phyloP scores from a whole-genome alignment of 1,140 invertebrate species.

The Mylabris phalerata region DNA sequence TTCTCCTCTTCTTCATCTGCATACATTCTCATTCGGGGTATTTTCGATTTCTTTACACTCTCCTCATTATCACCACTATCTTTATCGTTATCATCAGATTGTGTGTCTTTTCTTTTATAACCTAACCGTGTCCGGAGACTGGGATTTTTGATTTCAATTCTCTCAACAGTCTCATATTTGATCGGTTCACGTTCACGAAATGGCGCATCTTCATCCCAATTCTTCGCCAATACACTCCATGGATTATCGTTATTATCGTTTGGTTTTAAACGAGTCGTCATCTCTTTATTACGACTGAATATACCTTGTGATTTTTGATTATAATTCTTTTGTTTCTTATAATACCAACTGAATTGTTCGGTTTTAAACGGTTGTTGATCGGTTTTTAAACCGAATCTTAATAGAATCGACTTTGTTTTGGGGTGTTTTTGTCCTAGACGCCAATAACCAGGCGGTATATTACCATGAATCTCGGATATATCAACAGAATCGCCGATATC shows the following conservation, averaged over 20 bases:
- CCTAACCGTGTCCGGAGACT: slow-evolving; percentile 43
- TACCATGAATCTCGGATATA: slow-evolving; percentile 46
- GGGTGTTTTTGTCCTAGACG: slow-evolving; percentile 56
- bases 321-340: slow-evolving; percentile 51
- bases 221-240: slow-evolving; percentile 61
- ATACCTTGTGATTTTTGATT: slow-evolving; percentile 46
- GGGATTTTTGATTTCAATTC: slow-evolving; percentile 35
- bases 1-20: slow-evolving; percentile 79
- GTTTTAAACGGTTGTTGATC: slow-evolving; percentile 56
- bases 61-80: slow-evolving; percentile 19
- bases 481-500: slow-evolving; percentile 9
- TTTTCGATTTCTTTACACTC: slow-evolving; percentile 57
- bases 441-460: slow-evolving; percentile 67
- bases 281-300: slow-evolving; percentile 42
- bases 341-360: slow-evolving; percentile 57
- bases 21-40: slow-evolving; percentile 74
- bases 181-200: slow-evolving; percentile 29
- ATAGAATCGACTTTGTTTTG: slow-evolving; percentile 60
- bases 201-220: slow-evolving; percentile 58
- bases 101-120: slow-evolving; percentile 22
- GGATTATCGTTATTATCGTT: slow-evolving; percentile 52
- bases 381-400: slow-evolving; percentile 63
- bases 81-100: background rate
- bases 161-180: slow-evolving; percentile 3
- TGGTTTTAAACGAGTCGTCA: slow-evolving; percentile 34